Evolutionary conservation across 2,113 vertebrate species (phyloP).

Genomic region (Arizona elegans): DNA sequence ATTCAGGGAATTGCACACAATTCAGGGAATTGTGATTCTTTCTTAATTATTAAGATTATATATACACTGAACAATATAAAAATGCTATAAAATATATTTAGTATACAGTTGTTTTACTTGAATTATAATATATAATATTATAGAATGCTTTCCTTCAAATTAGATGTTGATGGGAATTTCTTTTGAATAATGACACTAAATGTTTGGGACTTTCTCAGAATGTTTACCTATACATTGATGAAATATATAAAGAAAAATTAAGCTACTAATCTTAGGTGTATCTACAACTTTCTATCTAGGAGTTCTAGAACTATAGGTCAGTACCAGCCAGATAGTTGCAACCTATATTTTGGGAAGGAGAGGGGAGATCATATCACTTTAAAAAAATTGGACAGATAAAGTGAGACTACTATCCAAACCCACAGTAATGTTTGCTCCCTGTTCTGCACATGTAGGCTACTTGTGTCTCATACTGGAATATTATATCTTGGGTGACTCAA

Average conservation of each 20-base stretch:
- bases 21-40: not conserved
- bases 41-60: not conserved
- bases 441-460: not conserved
- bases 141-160: not conserved
- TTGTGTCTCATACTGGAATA: not conserved
- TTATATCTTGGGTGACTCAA: not conserved
- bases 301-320: not conserved
- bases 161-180: not conserved
- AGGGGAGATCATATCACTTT: not conserved
- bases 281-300: not conserved
- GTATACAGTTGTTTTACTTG: not conserved
- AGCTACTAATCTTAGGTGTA: not conserved
- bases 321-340: not conserved
- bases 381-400: not conserved
- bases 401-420: not conserved
- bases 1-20: not conserved
- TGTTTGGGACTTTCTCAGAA: not conserved
- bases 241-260: not conserved
- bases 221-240: not conserved
- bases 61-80: not conserved
- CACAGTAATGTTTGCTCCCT: not conserved
- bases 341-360: not conserved
- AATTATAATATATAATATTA: not conserved
- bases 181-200: not conserved
- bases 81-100: not conserved